Base-by-base conservation (phyloP, 2,888 invertebrate genomes). In the Timandra comae region DNA sequence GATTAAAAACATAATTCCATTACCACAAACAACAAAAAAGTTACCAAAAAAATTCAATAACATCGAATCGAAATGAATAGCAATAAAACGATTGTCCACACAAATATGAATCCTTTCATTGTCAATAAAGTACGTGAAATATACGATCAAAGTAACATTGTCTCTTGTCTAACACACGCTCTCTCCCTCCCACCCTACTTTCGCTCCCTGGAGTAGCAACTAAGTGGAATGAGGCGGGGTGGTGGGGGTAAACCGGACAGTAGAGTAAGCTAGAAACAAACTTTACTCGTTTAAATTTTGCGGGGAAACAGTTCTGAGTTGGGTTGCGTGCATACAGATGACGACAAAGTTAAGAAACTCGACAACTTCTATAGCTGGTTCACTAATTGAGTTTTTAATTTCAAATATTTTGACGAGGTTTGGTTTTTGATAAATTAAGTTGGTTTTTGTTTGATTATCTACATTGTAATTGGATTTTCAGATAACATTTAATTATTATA, bases 271-370 rank as follows among this genome's bases (percentile, higher is more conserved):
- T 66, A 70, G 67, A 74, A 73, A 73, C 75, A 73, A 84, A 84
- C 78, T 84, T 86, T 82, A 74, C 84, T 84, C 86, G 80, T 85
- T 86, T 82, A 82, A 84, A 82, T 77, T 81, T 79, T 79, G 80
- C 74, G 75, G 76, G 43, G 51, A 69, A 66, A 63, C 55, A 69
- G 72, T 70, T 56, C 65, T 33, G 58, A 66, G 65, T 72, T 59
- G 50, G 57, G 62, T 69, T 73, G 71, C 75, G 75, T 77, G 72
- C 67, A 71, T 65, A 66, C 61, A 60, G 65, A 63, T 61, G 58
- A 47, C 67, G 65, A 59, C 56, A 46, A 70, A 77, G 65, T 75
- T 76, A 61, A 62, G 66, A 66, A 65, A 67, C 58, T 60, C 55
- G 16, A 35, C 45, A 75, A 74, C 65, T 78, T 78, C 58, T 53